Percentiles rank a stretch among this genome's conserved stretches.
phyloP scores from a whole-genome alignment of 1,140 invertebrate species.

The Pseudachorutes palmiensis region DNA sequence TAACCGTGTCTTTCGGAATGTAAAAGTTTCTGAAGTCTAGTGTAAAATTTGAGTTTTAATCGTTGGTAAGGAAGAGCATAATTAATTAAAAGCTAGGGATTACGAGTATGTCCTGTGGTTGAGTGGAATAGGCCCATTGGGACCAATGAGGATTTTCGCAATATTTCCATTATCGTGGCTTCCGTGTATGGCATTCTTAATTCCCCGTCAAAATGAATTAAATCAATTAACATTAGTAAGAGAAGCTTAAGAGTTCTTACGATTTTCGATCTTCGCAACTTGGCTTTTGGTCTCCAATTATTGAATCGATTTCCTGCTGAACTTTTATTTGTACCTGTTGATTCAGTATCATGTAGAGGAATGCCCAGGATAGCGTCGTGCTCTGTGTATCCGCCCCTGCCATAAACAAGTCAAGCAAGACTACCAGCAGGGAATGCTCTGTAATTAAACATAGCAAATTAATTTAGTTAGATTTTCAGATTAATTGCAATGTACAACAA shows the following conservation, averaged over 20 bases:
- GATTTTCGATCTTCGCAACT: slow-evolving; percentile 59
- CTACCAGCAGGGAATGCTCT: slow-evolving; percentile 34
- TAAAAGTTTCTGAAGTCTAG: slow-evolving; percentile 30
- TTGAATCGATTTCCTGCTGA: slow-evolving; percentile 67
- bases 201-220: too few relatives aligned
- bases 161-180: slow-evolving; percentile 63
- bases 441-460: not conserved
- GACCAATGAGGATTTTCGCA: slow-evolving; percentile 68
- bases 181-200: slow-evolving; percentile 68
- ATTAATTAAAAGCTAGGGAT: too few relatives aligned
- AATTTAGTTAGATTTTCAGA: not conserved
- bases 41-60: too few relatives aligned
- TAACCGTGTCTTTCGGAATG: slow-evolving; percentile 62
- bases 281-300: slow-evolving; percentile 61
- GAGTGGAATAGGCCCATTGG: slow-evolving; percentile 71
- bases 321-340: slow-evolving; percentile 70
- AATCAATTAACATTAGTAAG: not conserved
- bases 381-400: slow-evolving; percentile 74
- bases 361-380: slow-evolving; percentile 65
- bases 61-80: too few relatives aligned
- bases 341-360: slow-evolving; percentile 65
- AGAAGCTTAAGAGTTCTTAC: too few relatives aligned
- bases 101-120: slow-evolving; percentile 52
- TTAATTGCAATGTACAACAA: slow-evolving; percentile 1
- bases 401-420: slow-evolving; percentile 46